Evolutionary conservation across 2,797 vertebrate genomes (phyloP).

Genomic region (Orestias chungarensis): DNA sequence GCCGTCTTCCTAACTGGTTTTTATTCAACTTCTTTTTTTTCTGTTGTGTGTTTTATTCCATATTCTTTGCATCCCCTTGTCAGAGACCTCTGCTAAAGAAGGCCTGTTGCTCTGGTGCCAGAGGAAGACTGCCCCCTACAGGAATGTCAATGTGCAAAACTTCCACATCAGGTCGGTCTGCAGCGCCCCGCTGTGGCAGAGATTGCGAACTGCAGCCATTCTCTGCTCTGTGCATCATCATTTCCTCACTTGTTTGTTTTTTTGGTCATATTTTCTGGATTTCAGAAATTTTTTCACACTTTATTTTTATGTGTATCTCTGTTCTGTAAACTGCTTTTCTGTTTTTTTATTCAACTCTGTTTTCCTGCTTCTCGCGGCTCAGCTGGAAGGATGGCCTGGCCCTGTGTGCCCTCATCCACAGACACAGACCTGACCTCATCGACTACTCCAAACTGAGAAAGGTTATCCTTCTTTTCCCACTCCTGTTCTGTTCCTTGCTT

Average conservation of each 20-base stretch:
- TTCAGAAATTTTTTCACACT: neutral
- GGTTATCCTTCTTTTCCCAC: constrained; percentile 69
- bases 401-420: constrained; percentile 93
- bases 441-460: constrained; percentile 93
- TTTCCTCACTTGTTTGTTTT: neutral
- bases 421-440: constrained; percentile 88
- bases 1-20: too few species aligned
- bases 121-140: constrained; percentile 95
- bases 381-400: constrained; percentile 94
- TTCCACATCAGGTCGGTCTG: constrained; percentile 92
- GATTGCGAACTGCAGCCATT: constrained; percentile 12
- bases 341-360: neutral
- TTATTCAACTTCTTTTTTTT: neutral
- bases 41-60: neutral
- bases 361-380: constrained; percentile 25
- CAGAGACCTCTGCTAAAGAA: constrained; percentile 96
- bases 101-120: constrained; percentile 95
- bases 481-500: too few species aligned
- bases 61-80: neutral
- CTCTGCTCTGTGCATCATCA: neutral
- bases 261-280: neutral
- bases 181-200: constrained; percentile 23
- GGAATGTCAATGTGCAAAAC: constrained; percentile 97
- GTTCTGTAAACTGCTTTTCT: neutral
- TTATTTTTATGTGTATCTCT: neutral